Evolutionary conservation across 2,113 vertebrate genomes (phyloP).

Genomic region (Galeopterus variegatus): DNA sequence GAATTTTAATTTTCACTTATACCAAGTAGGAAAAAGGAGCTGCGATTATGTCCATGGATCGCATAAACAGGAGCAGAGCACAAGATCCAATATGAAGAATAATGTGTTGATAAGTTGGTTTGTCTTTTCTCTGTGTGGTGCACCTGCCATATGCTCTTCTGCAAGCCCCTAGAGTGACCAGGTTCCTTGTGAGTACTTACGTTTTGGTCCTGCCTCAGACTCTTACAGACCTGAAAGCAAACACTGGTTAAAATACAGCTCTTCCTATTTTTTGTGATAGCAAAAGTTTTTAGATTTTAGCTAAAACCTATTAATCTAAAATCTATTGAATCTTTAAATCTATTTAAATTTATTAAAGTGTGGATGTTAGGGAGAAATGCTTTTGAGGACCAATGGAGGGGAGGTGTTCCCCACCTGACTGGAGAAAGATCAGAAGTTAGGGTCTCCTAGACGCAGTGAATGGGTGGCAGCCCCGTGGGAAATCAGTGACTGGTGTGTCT

Average conservation of each 20-base stretch:
- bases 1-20: not conserved
- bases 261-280: not conserved
- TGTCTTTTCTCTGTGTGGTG: not conserved
- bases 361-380: not conserved
- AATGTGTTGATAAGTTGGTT: not conserved
- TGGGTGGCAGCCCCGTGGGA: accelerated
- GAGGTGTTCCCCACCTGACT: not conserved
- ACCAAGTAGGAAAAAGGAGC: not conserved
- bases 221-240: not conserved
- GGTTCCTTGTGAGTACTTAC: not conserved
- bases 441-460: not conserved
- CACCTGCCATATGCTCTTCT: not conserved
- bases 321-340: no score
- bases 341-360: not conserved
- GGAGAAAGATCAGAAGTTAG: not conserved
- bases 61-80: not conserved
- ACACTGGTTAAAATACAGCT: not conserved
- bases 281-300: no score
- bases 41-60: not conserved
- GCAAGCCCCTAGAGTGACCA: not conserved
- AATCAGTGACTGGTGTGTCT: accelerated
- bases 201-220: not conserved
- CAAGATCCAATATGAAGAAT: no score
- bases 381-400: not conserved
- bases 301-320: no score